Percentiles rank a stretch among this genome's conserved stretches.
These are phyloP conservation scores for Umimayanthus kanabou DNA, from an alignment of 92 coral and sea anemone species.

Conservation along the genomic window DNA sequence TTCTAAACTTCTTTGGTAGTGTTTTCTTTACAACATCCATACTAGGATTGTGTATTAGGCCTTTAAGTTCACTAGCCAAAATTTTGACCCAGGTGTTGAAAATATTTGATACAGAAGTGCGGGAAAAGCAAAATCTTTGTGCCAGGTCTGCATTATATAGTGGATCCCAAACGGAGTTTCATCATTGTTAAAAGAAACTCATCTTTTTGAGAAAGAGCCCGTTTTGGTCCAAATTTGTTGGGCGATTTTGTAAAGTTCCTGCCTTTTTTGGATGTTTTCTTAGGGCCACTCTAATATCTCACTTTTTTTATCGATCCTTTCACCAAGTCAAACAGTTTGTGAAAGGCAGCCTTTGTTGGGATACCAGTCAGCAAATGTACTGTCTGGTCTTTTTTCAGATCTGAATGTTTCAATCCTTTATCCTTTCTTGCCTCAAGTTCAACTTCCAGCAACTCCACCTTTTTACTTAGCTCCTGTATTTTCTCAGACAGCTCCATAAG, in stretches of 20 bases:
- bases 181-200: slow-evolving; percentile 62
- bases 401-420: slow-evolving; percentile 47
- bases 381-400: slow-evolving; percentile 51
- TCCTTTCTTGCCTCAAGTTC: slow-evolving; percentile 48
- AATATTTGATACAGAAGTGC: slow-evolving; percentile 46
- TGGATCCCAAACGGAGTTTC: slow-evolving; percentile 67
- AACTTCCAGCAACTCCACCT: slow-evolving; percentile 47
- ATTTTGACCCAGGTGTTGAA: slow-evolving; percentile 65
- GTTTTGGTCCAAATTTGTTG: slow-evolving; percentile 43
- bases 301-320: slow-evolving; percentile 44
- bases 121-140: slow-evolving; percentile 48
- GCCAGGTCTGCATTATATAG: not conserved
- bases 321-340: slow-evolving; percentile 50
- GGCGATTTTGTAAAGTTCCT: too few species aligned
- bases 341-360: slow-evolving; percentile 59
- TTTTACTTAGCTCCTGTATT: slow-evolving; percentile 48
- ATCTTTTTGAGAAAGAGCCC: slow-evolving; percentile 52
- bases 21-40: too few species aligned
- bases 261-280: not conserved
- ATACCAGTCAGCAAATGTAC: slow-evolving; percentile 55
- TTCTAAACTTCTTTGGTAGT: too few species aligned
- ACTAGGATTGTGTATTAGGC: slow-evolving; percentile 54
- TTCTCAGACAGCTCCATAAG: slow-evolving; percentile 45
- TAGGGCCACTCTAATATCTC: slow-evolving; percentile 51
- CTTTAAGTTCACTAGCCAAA: slow-evolving; percentile 49